A percentile compares a stretch with the other conserved stretches of the same genome.
phyloP scores from a whole-genome alignment of 2,888 invertebrate genomes.

The Gnatocerus cornutus region DNA sequence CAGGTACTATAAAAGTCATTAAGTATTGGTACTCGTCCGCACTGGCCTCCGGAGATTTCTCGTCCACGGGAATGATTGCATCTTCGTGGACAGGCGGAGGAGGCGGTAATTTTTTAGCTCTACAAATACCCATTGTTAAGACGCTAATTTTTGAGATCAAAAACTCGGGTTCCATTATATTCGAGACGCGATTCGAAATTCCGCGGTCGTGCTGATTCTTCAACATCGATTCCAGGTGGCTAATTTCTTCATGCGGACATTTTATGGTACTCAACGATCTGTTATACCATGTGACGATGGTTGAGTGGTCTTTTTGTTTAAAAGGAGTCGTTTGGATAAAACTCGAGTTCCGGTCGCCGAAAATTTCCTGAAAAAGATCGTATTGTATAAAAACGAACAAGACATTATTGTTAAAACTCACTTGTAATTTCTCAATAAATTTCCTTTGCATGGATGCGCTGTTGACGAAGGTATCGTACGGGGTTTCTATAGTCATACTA shows the following conservation, averaged over 20 bases:
- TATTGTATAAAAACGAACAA: too few species aligned
- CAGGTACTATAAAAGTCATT: conserved; percentile 91
- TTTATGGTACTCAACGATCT: conserved; percentile 81
- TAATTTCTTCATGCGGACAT: conserved; percentile 87
- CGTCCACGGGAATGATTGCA: conserved; percentile 63
- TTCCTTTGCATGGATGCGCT: conserved; percentile 84
- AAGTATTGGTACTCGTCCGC: conserved; percentile 80
- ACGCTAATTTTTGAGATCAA: conserved; percentile 79
- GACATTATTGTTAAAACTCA: too few species aligned
- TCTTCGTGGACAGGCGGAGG: conserved; percentile 57
- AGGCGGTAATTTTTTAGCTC: conserved; percentile 50
- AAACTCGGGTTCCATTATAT: conserved; percentile 82
- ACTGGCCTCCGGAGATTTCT: conserved; percentile 69
- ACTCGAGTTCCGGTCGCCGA: conserved; percentile 82
- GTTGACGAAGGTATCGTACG: conserved; percentile 77
- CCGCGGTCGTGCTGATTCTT: conserved; percentile 78
- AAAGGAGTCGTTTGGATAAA: conserved; percentile 85
- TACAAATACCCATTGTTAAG: conserved; percentile 77
- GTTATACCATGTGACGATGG: conserved; percentile 87
- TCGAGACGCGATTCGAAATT: conserved; percentile 76
- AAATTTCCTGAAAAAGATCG: conserved; percentile 75
- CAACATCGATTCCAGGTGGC: conserved; percentile 80
- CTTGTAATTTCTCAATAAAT: conserved; percentile 83
- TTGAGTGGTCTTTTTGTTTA: conserved; percentile 76
- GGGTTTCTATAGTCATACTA: conserved; percentile 84